Conservation (phyloP, 1,140 invertebrate species). For the Brachionus paranguensis region DNA sequence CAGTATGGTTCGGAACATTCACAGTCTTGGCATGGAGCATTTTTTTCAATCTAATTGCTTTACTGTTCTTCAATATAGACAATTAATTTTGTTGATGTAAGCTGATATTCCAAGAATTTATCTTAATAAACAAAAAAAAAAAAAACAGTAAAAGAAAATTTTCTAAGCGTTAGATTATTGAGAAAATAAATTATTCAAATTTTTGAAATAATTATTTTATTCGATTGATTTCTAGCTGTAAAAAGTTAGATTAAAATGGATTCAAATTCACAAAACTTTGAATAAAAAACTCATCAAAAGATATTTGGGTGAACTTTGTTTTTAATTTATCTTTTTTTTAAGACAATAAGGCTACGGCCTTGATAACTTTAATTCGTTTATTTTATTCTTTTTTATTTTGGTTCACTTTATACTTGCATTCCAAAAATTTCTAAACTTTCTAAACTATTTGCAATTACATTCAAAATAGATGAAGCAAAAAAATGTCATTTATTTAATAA, state of each 20-base stretch:
- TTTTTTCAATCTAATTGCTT: conserved; percentile 16
- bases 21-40: conserved; percentile 15
- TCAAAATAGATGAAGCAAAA: neutral
- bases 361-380: neutral
- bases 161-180: neutral
- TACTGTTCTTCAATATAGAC: conserved; percentile 6
- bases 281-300: neutral
- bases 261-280: neutral
- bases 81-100: neutral
- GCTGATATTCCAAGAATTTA: neutral
- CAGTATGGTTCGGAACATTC: conserved; percentile 29
- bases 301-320: neutral
- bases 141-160: neutral
- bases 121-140: neutral
- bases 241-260: neutral
- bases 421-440: neutral
- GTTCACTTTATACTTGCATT: neutral
- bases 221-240: conserved; percentile 3
- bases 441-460: neutral
- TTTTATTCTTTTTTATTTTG: neutral
- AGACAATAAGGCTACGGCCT: neutral
- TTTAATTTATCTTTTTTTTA: neutral
- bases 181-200: conserved; percentile 38
- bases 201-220: neutral
- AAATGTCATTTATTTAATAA: neutral